A percentile compares a stretch with the other conserved stretches of the same genome.
phyloP scores from a whole-genome alignment of 2,888 invertebrate genomes.

The Leptopilina drosophilae region DNA sequence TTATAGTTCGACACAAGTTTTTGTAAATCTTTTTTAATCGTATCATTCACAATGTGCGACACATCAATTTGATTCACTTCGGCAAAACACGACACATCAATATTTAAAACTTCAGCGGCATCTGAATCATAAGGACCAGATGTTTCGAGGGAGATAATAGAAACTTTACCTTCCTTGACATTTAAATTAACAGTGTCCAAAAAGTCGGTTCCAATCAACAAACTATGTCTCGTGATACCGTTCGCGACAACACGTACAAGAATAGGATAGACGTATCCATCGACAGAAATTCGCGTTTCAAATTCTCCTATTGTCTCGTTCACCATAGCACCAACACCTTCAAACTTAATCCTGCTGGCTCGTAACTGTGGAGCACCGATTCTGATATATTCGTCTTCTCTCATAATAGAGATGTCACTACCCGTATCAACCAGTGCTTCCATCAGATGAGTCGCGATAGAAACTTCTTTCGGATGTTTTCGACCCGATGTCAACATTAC shows the following conservation, averaged over 20 bases:
- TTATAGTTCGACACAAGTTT: constrained; percentile 45
- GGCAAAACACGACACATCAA: not conserved
- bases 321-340: constrained; percentile 38
- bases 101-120: not conserved
- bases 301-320: constrained; percentile 45
- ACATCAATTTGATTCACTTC: not conserved
- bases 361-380: constrained; percentile 24
- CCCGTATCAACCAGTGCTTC: constrained; percentile 45
- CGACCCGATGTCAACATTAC: not conserved
- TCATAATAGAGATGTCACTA: constrained; percentile 46
- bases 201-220: constrained; percentile 50
- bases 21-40: not conserved
- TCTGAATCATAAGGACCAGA: not conserved
- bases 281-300: constrained; percentile 28
- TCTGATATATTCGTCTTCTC: constrained; percentile 41
- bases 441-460: constrained; percentile 3
- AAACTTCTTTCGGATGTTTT: constrained; percentile 37
- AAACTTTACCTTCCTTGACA: not conserved
- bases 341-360: constrained; percentile 36
- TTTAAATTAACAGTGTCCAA: constrained; percentile 34
- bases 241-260: constrained; percentile 48
- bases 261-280: constrained; percentile 42
- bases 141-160: not conserved
- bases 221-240: constrained; percentile 36
- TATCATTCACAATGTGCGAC: not conserved